Base-by-base conservation (phyloP, 2,113 vertebrate species). In the Misgurnus mizolepis region DNA sequence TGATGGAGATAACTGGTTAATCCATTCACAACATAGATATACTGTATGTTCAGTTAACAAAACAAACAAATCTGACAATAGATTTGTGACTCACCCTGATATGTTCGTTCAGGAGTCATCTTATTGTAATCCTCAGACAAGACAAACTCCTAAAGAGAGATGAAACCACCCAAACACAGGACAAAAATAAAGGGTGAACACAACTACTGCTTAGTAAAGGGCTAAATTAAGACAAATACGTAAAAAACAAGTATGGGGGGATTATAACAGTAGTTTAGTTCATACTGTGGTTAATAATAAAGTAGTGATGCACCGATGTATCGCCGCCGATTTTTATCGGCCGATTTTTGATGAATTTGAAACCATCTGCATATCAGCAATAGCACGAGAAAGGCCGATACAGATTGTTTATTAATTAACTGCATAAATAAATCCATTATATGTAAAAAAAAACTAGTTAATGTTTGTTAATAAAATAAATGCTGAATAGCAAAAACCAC, bases 41-140 rank as follows among this genome's bases (percentile, higher is more conserved):
- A 47, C 45, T 8, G 45, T 8, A 2, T 4, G 45, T 10, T 8
- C 45, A 7, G 7, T 43, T 43, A 61, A 27, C 4, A 74, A 61
- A 47, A 47, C 71, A 45, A 27, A 22, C 1, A 11, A 8, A 4
- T 7, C 15, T 11, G 8, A 18, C 9, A 43, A 7, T 17, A 62
- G 5, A 39, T 50, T 76, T 53, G 3, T n/a, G 62, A 89, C 95
- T 94, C 92, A 99, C 98, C 97, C 89, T 95, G 95, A 87, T 96
- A 98, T 66, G 88, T 96, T 85, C 94, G 93, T 81, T 95, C 93
- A 74, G 95, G 91, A 49, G 91, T 98, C 93, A 99, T 97, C 91
- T 98, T 97, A 89, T 99, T 99, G 90, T 98, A 99, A 89, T 99
- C 98, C 87, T 99, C 98, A 0, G 97, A 94, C 87, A 99, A 92